phyloP scores from a whole-genome alignment of 2,888 invertebrate species.

The Oxystoma pomonae region DNA sequence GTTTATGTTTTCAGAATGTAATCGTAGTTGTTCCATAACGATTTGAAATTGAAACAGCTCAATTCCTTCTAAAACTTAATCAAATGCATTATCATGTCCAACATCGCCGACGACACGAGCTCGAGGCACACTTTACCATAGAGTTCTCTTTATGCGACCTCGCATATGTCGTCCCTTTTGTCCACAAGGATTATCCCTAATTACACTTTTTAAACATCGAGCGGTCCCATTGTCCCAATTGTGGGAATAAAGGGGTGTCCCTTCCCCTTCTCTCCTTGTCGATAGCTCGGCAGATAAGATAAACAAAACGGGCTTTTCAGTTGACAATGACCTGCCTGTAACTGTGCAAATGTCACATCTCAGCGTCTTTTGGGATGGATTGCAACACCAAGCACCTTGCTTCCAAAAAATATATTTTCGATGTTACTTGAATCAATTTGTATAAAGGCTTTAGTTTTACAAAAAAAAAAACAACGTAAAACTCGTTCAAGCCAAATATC shows the following conservation, averaged over 20 bases:
- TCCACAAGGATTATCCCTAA: conserved; percentile 45
- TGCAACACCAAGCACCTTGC: conserved; percentile 2
- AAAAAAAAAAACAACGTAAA: too few relatives aligned
- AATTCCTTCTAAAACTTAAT: neutral
- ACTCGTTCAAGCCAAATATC: too few relatives aligned
- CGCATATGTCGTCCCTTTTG: conserved; percentile 44
- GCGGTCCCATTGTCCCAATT: conserved; percentile 43
- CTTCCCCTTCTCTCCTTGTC: conserved; percentile 4
- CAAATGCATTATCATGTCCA: neutral
- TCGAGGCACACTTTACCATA: neutral
- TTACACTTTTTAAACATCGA: conserved; percentile 47
- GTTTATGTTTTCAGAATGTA: too few relatives aligned
- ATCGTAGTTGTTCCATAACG: too few relatives aligned
- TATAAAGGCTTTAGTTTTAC: too few relatives aligned
- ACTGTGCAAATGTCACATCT: conserved; percentile 32
- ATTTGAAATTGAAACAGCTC: too few relatives aligned
- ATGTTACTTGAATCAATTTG: too few relatives aligned
- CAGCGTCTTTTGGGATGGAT: conserved; percentile 13
- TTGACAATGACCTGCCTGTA: conserved; percentile 33
- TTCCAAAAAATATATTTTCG: too few relatives aligned
- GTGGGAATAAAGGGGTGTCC: conserved; percentile 44
- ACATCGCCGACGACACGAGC: neutral
- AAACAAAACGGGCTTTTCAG: conserved; percentile 31
- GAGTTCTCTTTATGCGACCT: conserved; percentile 31
- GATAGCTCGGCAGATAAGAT: conserved; percentile 43